Percentiles rank a stretch among this genome's conserved stretches.
These are phyloP conservation scores for Neolamprologus longior DNA, from an alignment of 2,113 vertebrate species.

Conservation along the genomic window DNA sequence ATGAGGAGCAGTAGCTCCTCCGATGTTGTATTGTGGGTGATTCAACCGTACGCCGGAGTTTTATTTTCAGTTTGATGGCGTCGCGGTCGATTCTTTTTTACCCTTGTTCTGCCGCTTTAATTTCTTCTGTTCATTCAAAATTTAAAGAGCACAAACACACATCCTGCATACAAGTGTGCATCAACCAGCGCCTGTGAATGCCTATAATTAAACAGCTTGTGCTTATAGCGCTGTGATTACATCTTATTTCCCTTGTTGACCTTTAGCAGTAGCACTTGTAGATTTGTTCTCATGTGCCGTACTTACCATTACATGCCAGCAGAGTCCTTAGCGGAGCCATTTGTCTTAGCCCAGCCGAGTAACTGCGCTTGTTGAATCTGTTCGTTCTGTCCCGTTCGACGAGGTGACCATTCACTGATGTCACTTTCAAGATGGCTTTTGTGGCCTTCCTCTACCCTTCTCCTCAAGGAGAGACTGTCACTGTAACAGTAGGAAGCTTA, in stretches of 20 bases:
- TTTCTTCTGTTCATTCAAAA: neutral
- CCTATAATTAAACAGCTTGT: neutral
- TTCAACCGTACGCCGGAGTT: slow-evolving; percentile 26
- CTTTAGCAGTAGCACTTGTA: neutral
- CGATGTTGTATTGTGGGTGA: slow-evolving; percentile 42
- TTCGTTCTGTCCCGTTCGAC: slow-evolving; percentile 1
- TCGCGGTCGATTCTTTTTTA: neutral
- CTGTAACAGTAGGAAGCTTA: slow-evolving; percentile 9
- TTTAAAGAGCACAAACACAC: neutral
- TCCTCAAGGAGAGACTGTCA: neutral
- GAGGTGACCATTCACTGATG: slow-evolving; percentile 26
- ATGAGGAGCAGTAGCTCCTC: slow-evolving; percentile 7
- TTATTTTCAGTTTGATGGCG: slow-evolving; percentile 38
- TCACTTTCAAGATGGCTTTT: slow-evolving; percentile 22
- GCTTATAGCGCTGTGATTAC: neutral
- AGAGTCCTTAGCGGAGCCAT: slow-evolving; percentile 1
- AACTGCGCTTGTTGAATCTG: neutral
- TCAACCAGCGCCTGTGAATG: neutral
- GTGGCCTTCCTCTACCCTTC: neutral
- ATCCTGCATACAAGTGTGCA: neutral
- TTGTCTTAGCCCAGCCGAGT: neutral
- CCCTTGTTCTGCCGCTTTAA: neutral
- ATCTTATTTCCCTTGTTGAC: neutral
- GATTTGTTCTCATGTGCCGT: slow-evolving; percentile 3
- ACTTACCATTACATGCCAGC: neutral